Percentiles rank a stretch among this genome's conserved stretches.
Conservation (phyloP, 2,888 invertebrate species). For the Ischnus inquisitorius region DNA sequence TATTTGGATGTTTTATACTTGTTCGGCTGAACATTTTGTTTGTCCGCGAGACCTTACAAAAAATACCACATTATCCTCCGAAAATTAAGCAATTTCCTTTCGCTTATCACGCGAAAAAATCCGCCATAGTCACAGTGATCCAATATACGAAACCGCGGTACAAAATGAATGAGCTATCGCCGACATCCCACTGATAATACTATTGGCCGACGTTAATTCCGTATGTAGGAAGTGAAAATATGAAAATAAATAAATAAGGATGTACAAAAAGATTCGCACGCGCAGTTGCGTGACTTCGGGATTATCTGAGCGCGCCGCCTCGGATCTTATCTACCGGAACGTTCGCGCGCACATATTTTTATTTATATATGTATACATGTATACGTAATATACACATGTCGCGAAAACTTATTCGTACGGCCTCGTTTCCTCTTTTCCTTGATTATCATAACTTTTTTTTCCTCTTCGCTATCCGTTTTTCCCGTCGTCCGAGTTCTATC, state of each 20-base stretch:
- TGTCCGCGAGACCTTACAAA: too few relatives aligned
- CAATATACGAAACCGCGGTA: neutral
- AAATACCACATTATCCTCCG: neutral
- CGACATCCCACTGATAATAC: neutral
- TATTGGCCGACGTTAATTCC: neutral
- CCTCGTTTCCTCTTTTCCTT: constrained; percentile 8
- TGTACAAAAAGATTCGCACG: neutral
- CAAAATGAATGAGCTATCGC: neutral
- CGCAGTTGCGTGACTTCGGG: neutral
- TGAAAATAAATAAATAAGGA: neutral
- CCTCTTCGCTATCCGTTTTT: neutral
- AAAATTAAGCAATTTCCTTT: neutral
- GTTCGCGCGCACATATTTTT: too few relatives aligned
- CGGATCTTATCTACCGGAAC: constrained; percentile 2
- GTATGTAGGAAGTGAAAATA: neutral
- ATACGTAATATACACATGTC: neutral
- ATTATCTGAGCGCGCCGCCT: neutral
- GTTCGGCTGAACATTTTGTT: too few relatives aligned
- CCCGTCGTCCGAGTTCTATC: neutral
- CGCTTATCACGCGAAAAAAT: neutral
- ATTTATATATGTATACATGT: too few relatives aligned
- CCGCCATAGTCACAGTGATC: neutral
- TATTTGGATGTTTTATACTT: too few relatives aligned
- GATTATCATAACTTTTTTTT: constrained; percentile 19
- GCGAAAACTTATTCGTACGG: neutral